Conservation (phyloP, 2,888 invertebrate species). For the Apotomis capreana region DNA sequence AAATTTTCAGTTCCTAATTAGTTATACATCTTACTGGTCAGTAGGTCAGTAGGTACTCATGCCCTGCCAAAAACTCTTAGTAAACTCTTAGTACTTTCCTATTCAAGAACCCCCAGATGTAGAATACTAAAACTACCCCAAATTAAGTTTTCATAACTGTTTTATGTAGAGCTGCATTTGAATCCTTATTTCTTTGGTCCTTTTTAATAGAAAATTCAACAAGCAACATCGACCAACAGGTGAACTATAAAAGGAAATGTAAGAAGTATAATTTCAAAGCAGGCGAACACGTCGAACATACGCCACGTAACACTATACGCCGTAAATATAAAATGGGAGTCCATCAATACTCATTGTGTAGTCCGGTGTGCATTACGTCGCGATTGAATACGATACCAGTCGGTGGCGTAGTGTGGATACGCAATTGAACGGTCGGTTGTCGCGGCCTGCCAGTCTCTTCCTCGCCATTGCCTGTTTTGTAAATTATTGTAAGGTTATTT, state of each 20-base stretch:
- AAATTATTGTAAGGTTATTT: no score
- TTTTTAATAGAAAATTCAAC: not conserved
- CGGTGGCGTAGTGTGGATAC: conserved; percentile 39
- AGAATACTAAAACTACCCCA: no score
- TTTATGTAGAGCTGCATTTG: no score
- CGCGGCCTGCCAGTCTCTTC: no score
- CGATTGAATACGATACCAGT: conserved; percentile 48
- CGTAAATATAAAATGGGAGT: conserved; percentile 49
- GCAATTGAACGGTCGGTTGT: not conserved
- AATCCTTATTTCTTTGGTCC: not conserved
- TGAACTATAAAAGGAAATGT: conserved; percentile 25
- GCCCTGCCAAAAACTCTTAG: no score
- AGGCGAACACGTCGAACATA: conserved; percentile 25
- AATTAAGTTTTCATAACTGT: no score
- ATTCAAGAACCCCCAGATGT: no score
- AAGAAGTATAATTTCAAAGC: conserved; percentile 24
- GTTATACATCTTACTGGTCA: no score
- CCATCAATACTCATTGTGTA: conserved; percentile 54
- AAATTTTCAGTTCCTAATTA: no score
- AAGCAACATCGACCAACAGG: conserved; percentile 20
- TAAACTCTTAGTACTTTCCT: no score
- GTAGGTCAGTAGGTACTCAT: no score
- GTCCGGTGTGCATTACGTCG: conserved; percentile 51
- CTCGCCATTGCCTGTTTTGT: no score
- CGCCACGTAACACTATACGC: conserved; percentile 47